These are phyloP conservation scores for Anneissia japonica DNA, from an alignment of 35 echinoderm and acorn worm species.

Conservation along the genomic window DNA sequence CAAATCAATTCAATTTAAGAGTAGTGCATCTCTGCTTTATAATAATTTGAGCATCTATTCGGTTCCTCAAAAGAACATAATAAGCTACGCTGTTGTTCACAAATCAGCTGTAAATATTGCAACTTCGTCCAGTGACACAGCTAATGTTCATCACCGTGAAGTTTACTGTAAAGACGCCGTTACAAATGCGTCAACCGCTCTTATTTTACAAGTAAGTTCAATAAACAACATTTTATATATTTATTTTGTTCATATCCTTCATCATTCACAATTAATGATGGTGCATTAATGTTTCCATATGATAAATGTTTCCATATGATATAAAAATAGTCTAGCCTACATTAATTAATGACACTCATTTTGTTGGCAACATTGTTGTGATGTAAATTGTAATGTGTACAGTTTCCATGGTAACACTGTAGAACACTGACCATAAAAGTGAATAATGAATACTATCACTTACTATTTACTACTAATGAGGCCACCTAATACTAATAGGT, in stretches of 20 bases:
- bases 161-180: slow-evolving; percentile 1
- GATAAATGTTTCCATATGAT: too few species aligned
- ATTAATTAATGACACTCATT: too few species aligned
- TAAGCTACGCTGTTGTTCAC: slow-evolving; percentile 11
- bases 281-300: too few species aligned
- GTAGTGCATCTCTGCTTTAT: slow-evolving; percentile 4
- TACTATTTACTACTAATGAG: too few species aligned
- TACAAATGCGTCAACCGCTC: neutral
- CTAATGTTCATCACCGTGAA: slow-evolving; percentile 1
- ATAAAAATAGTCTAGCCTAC: too few species aligned
- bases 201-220: slow-evolving; percentile 8
- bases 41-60: slow-evolving; percentile 6
- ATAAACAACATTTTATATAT: too few species aligned
- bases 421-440: too few species aligned
- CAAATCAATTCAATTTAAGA: slow-evolving; percentile 4
- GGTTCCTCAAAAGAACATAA: slow-evolving; percentile 5
- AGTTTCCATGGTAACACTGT: neutral
- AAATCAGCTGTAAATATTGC: slow-evolving; percentile 17
- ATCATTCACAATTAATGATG: too few species aligned
- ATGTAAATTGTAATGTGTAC: neutral
- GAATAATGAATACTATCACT: too few species aligned
- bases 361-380: neutral
- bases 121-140: neutral
- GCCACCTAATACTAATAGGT: too few species aligned
- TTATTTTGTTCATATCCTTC: neutral